phyloP scores from a whole-genome alignment of 2,888 invertebrate genomes.

The Limenitis camilla region DNA sequence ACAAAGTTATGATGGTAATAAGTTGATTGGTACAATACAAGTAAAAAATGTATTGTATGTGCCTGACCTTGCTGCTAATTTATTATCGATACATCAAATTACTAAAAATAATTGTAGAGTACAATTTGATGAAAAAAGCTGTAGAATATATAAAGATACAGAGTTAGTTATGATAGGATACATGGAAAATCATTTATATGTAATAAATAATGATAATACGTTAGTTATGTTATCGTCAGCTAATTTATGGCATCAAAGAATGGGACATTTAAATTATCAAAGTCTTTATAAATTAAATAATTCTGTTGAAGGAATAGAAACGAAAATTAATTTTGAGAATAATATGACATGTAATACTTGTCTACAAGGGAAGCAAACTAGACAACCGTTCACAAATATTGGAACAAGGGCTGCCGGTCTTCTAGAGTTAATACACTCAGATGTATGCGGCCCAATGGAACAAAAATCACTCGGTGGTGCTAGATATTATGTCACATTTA shows the following conservation, averaged over 20 bases:
- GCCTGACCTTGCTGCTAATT: slow-evolving; percentile 25
- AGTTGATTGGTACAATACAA: slow-evolving; percentile 14
- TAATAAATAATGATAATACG: too few relatives aligned
- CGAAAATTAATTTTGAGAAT: slow-evolving; percentile 3
- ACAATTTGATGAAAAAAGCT: background rate
- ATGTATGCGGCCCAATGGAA: slow-evolving; percentile 22
- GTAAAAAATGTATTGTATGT: slow-evolving; percentile 29
- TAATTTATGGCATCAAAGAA: slow-evolving; percentile 21
- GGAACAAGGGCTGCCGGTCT: slow-evolving; percentile 16
- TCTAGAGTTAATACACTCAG: slow-evolving; percentile 19
- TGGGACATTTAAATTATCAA: slow-evolving; percentile 24
- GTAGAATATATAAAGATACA: too few relatives aligned
- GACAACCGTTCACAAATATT: slow-evolving; percentile 16
- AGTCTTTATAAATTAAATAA: slow-evolving; percentile 16
- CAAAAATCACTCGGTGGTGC: background rate
- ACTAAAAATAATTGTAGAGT: slow-evolving; percentile 21
- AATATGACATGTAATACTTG: slow-evolving; percentile 9
- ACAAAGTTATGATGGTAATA: slow-evolving; percentile 4
- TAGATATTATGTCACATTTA: slow-evolving; percentile 12
- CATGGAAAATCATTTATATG: too few relatives aligned
- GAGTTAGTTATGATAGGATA: too few relatives aligned
- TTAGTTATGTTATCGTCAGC: background rate
- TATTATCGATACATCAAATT: slow-evolving; percentile 27
- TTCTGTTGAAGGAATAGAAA: slow-evolving; percentile 6
- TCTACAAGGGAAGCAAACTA: slow-evolving; percentile 17